Base-by-base conservation (phyloP, 2,113 vertebrate species). In the Nothoprocta pentlandii region DNA sequence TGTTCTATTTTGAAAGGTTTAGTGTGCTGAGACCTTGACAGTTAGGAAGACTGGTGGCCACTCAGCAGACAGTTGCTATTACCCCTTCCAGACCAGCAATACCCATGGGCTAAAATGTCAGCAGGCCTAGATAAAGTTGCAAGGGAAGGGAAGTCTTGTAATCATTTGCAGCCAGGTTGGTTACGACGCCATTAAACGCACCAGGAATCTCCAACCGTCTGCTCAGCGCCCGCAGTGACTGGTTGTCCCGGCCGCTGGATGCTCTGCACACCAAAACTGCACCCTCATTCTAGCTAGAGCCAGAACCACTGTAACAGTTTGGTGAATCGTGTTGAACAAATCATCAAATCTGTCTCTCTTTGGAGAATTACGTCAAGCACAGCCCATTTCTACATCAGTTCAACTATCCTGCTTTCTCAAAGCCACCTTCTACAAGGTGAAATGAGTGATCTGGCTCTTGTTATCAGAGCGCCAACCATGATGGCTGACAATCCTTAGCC, bases 321-420 rank as follows among this genome's bases (percentile, higher is more conserved):
- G 86, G 81, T 93, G 86, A 93, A 95, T 94, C 87, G 58, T 67
- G 67, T 80, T 64, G 83, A 92, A 82, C 82, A 86, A 95, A 88
- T 91, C 71, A 81, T 67, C 87, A 96, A 93, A 94, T 93, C 91
- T 94, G 68, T 41, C 82, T 92, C 92, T 85, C 85, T 90, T 80
- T 91, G 66, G 61, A 90, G 68, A 80, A 53, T 68, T 89, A 8
- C 36, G 85, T 74, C 91, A 94, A 93, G 64, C 36, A 39, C 54
- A 74, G 53, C 89, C 74, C 79, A 77, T 78, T 94, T 75, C 59
- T 70, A 4, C 2, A 68, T 70, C 77, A 68, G 62, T 17, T 26
- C 89, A 93, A 89, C 70, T 16, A 76, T n/a, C 79, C 78, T 80
- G 79, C 84, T 93, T 96, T 87, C 76, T 92, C 68, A 85, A 81